Percentiles rank a stretch among this genome's conserved stretches.
Evolutionary conservation across 2,888 invertebrate genomes (phyloP).

Genomic region (Himalopsyche kuldschensis): DNA sequence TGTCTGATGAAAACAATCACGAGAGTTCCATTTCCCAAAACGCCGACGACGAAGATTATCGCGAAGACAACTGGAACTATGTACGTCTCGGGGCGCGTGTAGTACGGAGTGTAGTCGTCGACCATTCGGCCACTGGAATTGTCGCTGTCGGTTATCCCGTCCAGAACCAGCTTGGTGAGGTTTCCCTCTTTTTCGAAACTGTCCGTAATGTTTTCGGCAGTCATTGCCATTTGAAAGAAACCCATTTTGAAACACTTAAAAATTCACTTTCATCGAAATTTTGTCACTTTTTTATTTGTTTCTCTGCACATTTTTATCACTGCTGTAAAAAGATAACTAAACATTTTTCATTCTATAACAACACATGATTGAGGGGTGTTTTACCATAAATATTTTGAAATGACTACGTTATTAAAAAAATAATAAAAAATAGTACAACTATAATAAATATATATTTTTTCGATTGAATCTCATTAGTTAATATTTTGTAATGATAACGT

Average conservation of each 20-base stretch:
- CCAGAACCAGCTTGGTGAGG: background rate
- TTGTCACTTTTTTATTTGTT: background rate
- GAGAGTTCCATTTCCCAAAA: conserved; percentile 85
- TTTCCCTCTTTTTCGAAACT: background rate
- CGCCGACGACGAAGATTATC: conserved; percentile 83
- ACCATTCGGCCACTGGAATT: conserved; percentile 20
- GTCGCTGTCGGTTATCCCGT: background rate
- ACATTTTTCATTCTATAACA: too few relatives aligned
- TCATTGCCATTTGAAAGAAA: background rate
- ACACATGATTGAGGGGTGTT: too few relatives aligned
- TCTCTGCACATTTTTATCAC: background rate
- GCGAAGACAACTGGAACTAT: conserved; percentile 84
- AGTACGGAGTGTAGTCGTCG: conserved; percentile 69
- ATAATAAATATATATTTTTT: too few relatives aligned
- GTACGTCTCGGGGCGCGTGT: conserved; percentile 79
- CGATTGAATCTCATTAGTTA: too few relatives aligned
- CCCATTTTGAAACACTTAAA: background rate
- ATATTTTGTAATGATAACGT: too few relatives aligned
- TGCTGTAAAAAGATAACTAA: background rate
- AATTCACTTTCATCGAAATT: background rate
- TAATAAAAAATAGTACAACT: too few relatives aligned
- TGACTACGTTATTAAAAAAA: too few relatives aligned
- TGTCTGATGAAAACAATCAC: conserved; percentile 79
- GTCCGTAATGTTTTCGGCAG: background rate
- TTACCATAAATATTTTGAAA: too few relatives aligned